These are phyloP conservation scores for Chlorops oryzae DNA, from an alignment of 1,140 invertebrate genomes.

Conservation along the genomic window DNA sequence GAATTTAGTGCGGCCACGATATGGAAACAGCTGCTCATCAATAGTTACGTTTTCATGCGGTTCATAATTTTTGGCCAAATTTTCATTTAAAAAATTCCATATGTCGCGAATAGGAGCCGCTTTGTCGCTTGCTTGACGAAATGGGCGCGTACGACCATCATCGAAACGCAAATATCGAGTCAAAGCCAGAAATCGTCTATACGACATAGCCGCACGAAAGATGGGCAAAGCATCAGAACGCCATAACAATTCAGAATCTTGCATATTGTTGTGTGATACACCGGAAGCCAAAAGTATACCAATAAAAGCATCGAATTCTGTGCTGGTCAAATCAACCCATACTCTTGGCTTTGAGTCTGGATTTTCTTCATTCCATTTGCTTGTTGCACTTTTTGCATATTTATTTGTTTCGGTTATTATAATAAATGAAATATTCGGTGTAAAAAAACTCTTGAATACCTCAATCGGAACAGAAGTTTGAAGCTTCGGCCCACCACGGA, in stretches of 20 bases:
- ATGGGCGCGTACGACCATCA: conserved; percentile 21
- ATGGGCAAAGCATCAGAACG: too few relatives aligned
- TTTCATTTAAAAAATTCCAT: conserved; percentile 25
- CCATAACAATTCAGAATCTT: too few relatives aligned
- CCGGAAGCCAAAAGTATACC: too few relatives aligned
- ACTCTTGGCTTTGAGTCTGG: too few relatives aligned
- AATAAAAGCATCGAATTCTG: too few relatives aligned
- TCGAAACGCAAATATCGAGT: conserved; percentile 32
- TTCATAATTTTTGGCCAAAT: conserved; percentile 24
- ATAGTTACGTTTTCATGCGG: conserved; percentile 27
- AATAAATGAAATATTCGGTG: too few relatives aligned
- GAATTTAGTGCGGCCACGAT: conserved; percentile 40
- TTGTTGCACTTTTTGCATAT: too few relatives aligned
- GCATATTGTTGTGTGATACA: too few relatives aligned
- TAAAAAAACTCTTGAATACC: too few relatives aligned
- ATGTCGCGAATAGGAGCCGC: conserved; percentile 25
- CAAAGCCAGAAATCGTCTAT: conserved; percentile 2
- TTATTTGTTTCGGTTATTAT: too few relatives aligned
- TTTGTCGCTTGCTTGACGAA: conserved; percentile 24
- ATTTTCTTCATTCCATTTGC: neutral
- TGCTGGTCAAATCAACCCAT: too few relatives aligned
- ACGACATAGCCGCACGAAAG: conserved; percentile 10
- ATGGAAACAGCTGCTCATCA: conserved; percentile 36
- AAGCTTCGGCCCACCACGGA: neutral
- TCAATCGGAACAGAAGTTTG: too few relatives aligned